Evolutionary conservation across 2,113 vertebrate genomes (phyloP).

Genomic region (Heterotilapia buettikoferi): DNA sequence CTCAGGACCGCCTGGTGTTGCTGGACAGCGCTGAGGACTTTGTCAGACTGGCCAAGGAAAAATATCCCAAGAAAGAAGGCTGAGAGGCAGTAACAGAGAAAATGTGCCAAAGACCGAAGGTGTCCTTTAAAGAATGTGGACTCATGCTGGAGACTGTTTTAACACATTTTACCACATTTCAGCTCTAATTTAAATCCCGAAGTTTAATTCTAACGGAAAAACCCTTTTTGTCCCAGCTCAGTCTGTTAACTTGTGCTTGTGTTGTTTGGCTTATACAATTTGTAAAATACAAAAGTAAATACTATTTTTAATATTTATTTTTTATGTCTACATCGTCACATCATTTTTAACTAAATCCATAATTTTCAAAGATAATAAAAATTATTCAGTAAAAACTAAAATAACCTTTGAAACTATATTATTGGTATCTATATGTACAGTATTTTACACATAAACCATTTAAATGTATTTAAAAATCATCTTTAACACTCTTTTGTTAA

Average conservation of each 20-base stretch:
- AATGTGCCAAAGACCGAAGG: not conserved
- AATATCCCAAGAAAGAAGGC: constrained; percentile 74
- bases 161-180: not conserved
- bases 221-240: fast-evolving
- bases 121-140: not conserved
- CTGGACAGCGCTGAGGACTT: constrained; percentile 90
- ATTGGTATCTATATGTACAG: not conserved
- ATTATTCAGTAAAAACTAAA: not conserved
- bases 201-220: not conserved
- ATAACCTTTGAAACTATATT: not conserved
- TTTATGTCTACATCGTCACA: not conserved
- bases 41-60: constrained; percentile 75
- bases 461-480: not conserved
- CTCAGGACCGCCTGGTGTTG: constrained; percentile 83
- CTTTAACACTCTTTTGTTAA: not conserved
- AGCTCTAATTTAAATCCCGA: not conserved
- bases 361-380: not conserved
- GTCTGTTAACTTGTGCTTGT: not conserved
- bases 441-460: not conserved
- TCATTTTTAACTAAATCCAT: not conserved
- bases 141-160: not conserved
- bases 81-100: not conserved
- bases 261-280: not conserved
- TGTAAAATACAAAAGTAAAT: not conserved
- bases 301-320: not conserved